These are phyloP conservation scores for Oikopleura dioica DNA, from an alignment of 23 tunicate species.

Conservation along the genomic window DNA sequence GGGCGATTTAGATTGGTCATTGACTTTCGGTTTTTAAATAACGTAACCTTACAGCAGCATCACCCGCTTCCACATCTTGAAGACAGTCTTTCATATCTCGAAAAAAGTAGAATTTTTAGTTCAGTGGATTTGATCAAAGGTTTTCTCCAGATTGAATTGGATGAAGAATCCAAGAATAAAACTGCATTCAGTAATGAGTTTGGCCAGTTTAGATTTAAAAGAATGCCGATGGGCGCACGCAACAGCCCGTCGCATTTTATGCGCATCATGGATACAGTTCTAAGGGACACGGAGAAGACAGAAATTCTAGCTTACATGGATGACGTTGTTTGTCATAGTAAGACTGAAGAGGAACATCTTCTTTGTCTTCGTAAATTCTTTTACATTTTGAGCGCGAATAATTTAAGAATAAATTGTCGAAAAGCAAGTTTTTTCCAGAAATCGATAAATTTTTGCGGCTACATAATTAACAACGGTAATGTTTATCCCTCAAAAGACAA, in stretches of 20 bases:
- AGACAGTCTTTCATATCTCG: no score
- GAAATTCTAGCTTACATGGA: neutral
- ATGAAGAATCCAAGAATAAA: no score
- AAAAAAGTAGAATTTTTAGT: neutral
- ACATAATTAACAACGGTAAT: neutral
- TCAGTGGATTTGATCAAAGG: slow-evolving; percentile 11
- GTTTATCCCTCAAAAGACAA: neutral
- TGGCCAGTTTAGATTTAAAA: neutral
- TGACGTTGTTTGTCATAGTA: neutral
- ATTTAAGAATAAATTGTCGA: neutral
- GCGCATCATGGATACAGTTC: neutral
- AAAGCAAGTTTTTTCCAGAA: neutral
- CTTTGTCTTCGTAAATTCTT: neutral
- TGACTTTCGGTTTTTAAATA: slow-evolving; percentile 12
- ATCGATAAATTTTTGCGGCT: neutral
- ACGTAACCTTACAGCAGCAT: slow-evolving; percentile 4
- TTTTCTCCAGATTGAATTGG: slow-evolving; percentile 10
- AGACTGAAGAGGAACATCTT: neutral
- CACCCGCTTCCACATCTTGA: slow-evolving; percentile 14
- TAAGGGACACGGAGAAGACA: neutral
- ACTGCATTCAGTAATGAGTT: no score
- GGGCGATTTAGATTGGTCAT: slow-evolving; percentile 3
- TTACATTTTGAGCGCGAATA: neutral
- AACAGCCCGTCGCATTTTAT: neutral
- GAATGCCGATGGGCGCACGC: neutral